Base-by-base conservation (phyloP, 2,797 vertebrate species). In the Crypturellus tataupa region DNA sequence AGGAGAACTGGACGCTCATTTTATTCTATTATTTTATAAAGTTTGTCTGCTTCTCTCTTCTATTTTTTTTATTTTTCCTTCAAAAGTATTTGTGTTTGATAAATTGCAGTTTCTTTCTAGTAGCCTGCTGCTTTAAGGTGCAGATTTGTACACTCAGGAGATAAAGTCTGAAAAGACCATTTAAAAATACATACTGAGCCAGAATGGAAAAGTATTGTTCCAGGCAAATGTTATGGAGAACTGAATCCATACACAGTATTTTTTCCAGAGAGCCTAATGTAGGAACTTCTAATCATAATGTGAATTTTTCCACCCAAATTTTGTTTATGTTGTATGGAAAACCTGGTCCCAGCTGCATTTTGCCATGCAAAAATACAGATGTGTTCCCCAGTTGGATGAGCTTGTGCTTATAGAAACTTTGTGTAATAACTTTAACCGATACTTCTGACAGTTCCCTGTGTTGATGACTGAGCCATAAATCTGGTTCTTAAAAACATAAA, bases 101-200 rank as follows among this genome's bases (percentile, higher is more conserved):
- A 73, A 63, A 60, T 67, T 86, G 7, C 27, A 68, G 5, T 33
- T 67, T 51, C 64, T 76, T 59, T 12, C 20, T 82, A 56, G 44
- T 64, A 49, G 25, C 17, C 35, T 80, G 4, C 29, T 94, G 6
- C 58, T 82, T 91, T 47, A 68, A 82, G 47, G 20, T 31, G 24
- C 17, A 49, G 21, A 25, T 8, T 35, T 47, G 2, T n/a, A 18
- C 51, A 58, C 93, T 85, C 47, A 82, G 67, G 40, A 90, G 64
- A 19, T 20, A 27, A 44, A 40, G 9, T 71, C 80, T 49, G 31
- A 68, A 78, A 93, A 76, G 56, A 79, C 47, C 37, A 33, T 75
- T 93, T 93, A 67, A 89, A 89, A 90, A 79, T 73, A 42, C 27
- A 84, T 90, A 70, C 29, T 93, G 49, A 85, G 56, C 80, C 44